Evolutionary conservation across 2,888 invertebrate genomes (phyloP).

Genomic region (Rutpela maculata): DNA sequence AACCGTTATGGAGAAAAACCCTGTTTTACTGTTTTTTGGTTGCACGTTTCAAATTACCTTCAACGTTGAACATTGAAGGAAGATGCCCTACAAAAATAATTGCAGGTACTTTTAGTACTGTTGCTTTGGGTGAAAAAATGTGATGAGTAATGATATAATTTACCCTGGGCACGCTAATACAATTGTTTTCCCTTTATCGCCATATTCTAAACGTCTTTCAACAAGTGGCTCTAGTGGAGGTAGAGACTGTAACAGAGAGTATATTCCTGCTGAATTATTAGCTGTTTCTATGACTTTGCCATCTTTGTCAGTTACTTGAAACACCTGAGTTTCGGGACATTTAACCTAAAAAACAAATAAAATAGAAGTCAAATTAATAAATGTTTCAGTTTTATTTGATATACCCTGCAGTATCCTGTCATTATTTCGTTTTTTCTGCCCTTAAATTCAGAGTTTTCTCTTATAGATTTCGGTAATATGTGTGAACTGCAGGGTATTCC

Average conservation of each 20-base stretch:
- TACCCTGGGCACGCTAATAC: conserved; percentile 76
- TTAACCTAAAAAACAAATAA: conserved; percentile 65
- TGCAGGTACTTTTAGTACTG: too few species aligned
- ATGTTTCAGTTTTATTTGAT: not conserved
- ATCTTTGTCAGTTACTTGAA: conserved; percentile 75
- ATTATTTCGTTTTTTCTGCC: conserved; percentile 76
- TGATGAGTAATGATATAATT: not conserved
- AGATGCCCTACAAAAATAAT: too few species aligned
- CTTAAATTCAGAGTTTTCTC: conserved; percentile 70
- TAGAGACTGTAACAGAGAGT: conserved; percentile 75
- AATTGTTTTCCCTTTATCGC: conserved; percentile 68
- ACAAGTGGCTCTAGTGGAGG: conserved; percentile 73
- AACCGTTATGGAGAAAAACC: too few species aligned
- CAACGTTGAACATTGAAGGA: too few species aligned
- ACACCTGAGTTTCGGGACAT: conserved; percentile 74
- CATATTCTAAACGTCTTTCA: conserved; percentile 72
- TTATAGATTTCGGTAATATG: conserved; percentile 74
- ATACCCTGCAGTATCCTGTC: conserved; percentile 76
- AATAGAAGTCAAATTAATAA: not conserved
- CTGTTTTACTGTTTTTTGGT: too few species aligned
- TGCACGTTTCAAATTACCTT: too few species aligned
- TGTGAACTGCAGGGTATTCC: conserved; percentile 79
- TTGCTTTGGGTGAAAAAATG: too few species aligned
- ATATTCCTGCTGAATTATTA: conserved; percentile 80
- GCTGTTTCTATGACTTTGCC: conserved; percentile 77